Percentiles rank a stretch among this genome's conserved stretches.
These are phyloP conservation scores for Siniperca obscura DNA, from an alignment of 2,797 vertebrate species.

Conservation along the genomic window DNA sequence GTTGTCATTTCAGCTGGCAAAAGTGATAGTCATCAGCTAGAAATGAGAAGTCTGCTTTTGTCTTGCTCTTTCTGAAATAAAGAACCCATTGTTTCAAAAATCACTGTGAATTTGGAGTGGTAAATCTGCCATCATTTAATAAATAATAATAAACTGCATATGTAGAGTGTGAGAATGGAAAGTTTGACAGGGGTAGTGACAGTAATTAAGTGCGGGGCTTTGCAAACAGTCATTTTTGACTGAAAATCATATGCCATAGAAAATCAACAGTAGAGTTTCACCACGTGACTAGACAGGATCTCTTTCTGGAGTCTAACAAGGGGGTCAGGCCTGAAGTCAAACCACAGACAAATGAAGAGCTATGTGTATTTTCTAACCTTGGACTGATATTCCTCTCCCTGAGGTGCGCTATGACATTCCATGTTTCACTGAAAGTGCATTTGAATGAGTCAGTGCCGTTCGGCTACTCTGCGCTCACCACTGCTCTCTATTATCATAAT, in stretches of 20 bases:
- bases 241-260: conserved; percentile 4
- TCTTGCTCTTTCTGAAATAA: neutral
- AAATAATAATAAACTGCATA: neutral
- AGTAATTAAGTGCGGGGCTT: neutral
- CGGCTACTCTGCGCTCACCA: conserved; percentile 38
- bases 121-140: neutral
- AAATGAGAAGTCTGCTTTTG: neutral
- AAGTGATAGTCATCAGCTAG: neutral
- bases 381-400: conserved; percentile 61
- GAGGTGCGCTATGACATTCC: conserved; percentile 64
- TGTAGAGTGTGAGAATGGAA: neutral
- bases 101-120: neutral
- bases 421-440: conserved; percentile 69
- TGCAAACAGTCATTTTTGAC: neutral
- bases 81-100: neutral
- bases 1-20: too few relatives aligned
- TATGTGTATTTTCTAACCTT: conserved; percentile 68
- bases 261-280: conserved; percentile 1
- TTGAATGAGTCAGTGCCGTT: conserved; percentile 73
- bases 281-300: conserved; percentile 18
- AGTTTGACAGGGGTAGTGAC: neutral
- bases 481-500: conserved; percentile 71
- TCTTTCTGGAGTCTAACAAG: conserved; percentile 18
- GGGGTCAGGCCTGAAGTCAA: conserved; percentile 32
- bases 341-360: conserved; percentile 33